Base-by-base conservation (phyloP, 2,797 vertebrate species). In the Cryptoprocta ferox region DNA sequence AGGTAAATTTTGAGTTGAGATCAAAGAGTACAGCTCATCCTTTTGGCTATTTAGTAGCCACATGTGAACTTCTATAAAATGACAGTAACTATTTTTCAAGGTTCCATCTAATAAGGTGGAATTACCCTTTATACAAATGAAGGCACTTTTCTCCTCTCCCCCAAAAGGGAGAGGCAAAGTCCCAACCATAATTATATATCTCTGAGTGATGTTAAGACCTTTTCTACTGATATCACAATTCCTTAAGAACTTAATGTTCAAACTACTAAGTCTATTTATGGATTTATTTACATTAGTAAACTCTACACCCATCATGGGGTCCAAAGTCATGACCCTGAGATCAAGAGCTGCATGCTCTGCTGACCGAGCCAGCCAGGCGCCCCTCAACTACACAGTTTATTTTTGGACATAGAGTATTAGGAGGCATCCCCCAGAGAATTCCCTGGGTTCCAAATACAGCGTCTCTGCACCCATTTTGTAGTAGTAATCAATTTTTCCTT, bases 21-120 rank as follows among this genome's bases (percentile, higher is more conserved):
- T 75, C n/a, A 90, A 79, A 28, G 45, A 80, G 61, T 71, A 21
- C 50, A 78, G n/a, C 37, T 75, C 18, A 70, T 32, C 42, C 70
- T 78, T 83, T n/a, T 26, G n/a, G 45, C 59, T 81, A 56, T 61
- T 94, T 82, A 61, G 37, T 42, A 85, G 50, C 70, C 6, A 59
- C n/a, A 76, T 89, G 26, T 92, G 26, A 24, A 81, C 26, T 75
- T 63, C 24, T 59, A 86, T 90, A 95, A 90, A 93, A 82, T 73
- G 35, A 83, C 4, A n/a, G 18, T n/a, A 83, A 92, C 45, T 56
- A 86, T 73, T 15, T 76, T 80, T 68, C 39, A 85, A 76, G 30
- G 42, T 80, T 85, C 37, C 13, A 71, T 26, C 65, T 79, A 66
- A 48, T 85, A 75, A 75, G 48, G 89, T 50, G 10, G 16, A 75